phyloP scores from a whole-genome alignment of 2,888 invertebrate species.

The Protula sp. region DNA sequence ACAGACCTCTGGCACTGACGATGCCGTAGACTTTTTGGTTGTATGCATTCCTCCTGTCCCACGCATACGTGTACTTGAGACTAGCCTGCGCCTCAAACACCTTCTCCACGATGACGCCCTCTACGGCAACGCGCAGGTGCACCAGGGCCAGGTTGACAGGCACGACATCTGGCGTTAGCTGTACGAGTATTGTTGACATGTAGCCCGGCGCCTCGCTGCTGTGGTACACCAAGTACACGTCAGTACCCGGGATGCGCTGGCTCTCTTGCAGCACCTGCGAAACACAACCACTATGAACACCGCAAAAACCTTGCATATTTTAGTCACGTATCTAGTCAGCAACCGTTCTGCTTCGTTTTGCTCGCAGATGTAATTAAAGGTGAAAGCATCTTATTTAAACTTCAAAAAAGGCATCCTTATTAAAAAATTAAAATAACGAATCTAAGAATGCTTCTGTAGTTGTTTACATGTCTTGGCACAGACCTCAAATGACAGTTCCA shows the following conservation, averaged over 20 bases:
- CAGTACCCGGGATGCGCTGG: constrained; percentile 87
- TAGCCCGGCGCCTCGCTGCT: constrained; percentile 93
- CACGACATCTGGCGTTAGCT: constrained; percentile 46
- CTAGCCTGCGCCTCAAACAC: constrained; percentile 95
- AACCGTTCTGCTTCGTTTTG: too few relatives aligned
- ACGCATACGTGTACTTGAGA: constrained; percentile 90
- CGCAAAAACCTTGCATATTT: too few relatives aligned
- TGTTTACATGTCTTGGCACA: too few relatives aligned
- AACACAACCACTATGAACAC: not conserved
- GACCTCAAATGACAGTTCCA: too few relatives aligned
- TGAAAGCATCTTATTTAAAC: too few relatives aligned
- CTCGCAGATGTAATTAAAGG: too few relatives aligned
- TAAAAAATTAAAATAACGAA: too few relatives aligned
- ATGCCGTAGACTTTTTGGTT: constrained; percentile 97
- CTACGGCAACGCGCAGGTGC: constrained; percentile 82
- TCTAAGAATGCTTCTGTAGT: too few relatives aligned
- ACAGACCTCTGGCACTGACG: constrained; percentile 82
- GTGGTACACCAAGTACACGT: constrained; percentile 88
- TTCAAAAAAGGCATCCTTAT: too few relatives aligned
- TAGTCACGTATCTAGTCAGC: too few relatives aligned
- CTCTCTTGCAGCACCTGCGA: constrained; percentile 90
- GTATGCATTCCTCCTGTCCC: constrained; percentile 97
- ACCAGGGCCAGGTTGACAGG: constrained; percentile 58
- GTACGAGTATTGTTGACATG: constrained; percentile 76
- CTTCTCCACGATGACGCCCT: constrained; percentile 85